A percentile compares a stretch with the other conserved stretches of the same genome.
These are phyloP conservation scores for Galemys pyrenaicus DNA, from an alignment of 2,113 vertebrate genomes.

Conservation along the genomic window DNA sequence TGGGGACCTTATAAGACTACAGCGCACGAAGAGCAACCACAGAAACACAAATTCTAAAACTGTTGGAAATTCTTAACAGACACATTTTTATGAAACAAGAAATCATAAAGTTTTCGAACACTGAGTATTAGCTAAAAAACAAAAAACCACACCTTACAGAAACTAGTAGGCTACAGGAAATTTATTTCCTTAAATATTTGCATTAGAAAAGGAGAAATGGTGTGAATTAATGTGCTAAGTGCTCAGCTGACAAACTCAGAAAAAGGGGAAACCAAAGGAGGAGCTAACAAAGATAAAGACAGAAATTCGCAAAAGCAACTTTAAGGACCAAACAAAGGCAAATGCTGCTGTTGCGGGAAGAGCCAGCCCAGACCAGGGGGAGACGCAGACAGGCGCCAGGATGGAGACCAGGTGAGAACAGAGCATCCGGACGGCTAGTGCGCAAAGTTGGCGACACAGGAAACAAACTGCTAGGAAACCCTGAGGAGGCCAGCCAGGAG, in stretches of 20 bases:
- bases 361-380: no score
- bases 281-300: background rate
- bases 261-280: background rate
- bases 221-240: background rate
- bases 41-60: slow-evolving; percentile 1
- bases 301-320: background rate
- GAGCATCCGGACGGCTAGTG: no score
- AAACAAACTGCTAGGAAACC: no score
- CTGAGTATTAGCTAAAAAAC: background rate
- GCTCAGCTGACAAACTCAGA: background rate
- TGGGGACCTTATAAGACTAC: background rate
- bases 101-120: background rate
- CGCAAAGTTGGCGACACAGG: no score
- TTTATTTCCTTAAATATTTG: background rate
- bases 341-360: background rate
- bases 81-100: background rate
- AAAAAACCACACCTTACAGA: background rate
- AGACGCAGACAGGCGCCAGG: no score
- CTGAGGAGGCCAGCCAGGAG: no score
- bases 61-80: background rate
- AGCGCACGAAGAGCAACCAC: background rate
- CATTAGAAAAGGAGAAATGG: background rate
- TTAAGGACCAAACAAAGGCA: background rate
- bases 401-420: no score
- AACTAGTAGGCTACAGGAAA: background rate